Conservation (phyloP, 2,888 invertebrate species). For the Rambutsinella grinnellia region DNA sequence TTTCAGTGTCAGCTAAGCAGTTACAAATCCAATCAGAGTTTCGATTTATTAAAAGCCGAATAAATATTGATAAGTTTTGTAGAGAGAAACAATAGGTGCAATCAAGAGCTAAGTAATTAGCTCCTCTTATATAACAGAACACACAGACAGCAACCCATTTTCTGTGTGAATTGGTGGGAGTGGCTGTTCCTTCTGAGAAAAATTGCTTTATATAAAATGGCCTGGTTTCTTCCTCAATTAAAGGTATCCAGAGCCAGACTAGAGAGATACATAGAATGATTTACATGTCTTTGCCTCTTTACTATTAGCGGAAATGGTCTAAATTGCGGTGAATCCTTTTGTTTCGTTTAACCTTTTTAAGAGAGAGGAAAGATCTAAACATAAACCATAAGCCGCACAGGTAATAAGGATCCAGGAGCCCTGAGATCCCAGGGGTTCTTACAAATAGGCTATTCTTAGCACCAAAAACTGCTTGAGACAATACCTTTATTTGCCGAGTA, state of each 20-base stretch:
- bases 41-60: too few relatives aligned
- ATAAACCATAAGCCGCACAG: background rate
- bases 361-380: conserved; percentile 6
- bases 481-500: conserved; percentile 48
- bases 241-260: background rate
- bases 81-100: too few relatives aligned
- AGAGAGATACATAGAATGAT: conserved; percentile 36
- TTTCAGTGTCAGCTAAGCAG: too few relatives aligned
- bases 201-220: conserved; percentile 48
- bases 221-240: background rate
- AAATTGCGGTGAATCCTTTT: conserved; percentile 36
- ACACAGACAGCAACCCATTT: conserved; percentile 44
- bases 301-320: conserved; percentile 50
- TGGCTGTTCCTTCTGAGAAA: conserved; percentile 44
- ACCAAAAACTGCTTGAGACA: conserved; percentile 49
- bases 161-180: conserved; percentile 31
- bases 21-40: too few relatives aligned
- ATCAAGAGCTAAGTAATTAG: too few relatives aligned
- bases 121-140: too few relatives aligned
- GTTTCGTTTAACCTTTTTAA: conserved; percentile 4
- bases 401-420: conserved; percentile 49
- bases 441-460: conserved; percentile 58
- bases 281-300: conserved; percentile 34
- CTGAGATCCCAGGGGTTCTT: conserved; percentile 54
- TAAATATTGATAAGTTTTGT: too few relatives aligned